Evolutionary conservation across 2,797 vertebrate species (phyloP).

Genomic region (Molothrus ater): DNA sequence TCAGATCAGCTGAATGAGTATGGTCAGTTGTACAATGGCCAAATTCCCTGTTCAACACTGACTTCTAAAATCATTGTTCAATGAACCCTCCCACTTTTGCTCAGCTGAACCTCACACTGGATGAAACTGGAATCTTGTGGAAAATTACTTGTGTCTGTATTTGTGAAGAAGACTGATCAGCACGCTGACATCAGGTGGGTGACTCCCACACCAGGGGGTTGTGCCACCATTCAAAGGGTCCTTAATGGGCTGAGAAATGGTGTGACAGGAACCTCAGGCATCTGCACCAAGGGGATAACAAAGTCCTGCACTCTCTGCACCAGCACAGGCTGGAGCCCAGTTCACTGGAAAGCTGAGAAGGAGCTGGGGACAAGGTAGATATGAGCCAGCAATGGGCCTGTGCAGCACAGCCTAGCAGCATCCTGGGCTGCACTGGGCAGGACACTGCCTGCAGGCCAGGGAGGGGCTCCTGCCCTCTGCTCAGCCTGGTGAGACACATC

Average conservation of each 20-base stretch:
- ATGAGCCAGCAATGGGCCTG: background rate
- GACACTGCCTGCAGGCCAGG: background rate
- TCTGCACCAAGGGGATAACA: background rate
- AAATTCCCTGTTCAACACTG: background rate
- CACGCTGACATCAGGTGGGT: accelerated
- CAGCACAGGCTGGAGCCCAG: background rate
- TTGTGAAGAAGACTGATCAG: background rate
- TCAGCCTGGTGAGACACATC: background rate
- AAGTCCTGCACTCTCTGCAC: background rate
- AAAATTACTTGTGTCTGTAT: background rate
- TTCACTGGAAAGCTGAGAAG: accelerated
- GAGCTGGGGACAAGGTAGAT: background rate
- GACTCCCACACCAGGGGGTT: background rate
- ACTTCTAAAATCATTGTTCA: background rate
- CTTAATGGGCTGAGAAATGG: background rate
- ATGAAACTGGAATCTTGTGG: background rate
- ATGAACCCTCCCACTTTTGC: background rate
- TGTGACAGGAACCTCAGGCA: background rate
- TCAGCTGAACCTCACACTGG: background rate
- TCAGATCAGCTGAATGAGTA: background rate
- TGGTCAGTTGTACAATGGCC: background rate
- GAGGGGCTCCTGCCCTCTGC: background rate
- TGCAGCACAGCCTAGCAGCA: no score
- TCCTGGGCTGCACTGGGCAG: background rate
- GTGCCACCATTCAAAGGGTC: background rate